Evolutionary conservation across 2,113 vertebrate species (phyloP).

Genomic region (Sciurus niger): DNA sequence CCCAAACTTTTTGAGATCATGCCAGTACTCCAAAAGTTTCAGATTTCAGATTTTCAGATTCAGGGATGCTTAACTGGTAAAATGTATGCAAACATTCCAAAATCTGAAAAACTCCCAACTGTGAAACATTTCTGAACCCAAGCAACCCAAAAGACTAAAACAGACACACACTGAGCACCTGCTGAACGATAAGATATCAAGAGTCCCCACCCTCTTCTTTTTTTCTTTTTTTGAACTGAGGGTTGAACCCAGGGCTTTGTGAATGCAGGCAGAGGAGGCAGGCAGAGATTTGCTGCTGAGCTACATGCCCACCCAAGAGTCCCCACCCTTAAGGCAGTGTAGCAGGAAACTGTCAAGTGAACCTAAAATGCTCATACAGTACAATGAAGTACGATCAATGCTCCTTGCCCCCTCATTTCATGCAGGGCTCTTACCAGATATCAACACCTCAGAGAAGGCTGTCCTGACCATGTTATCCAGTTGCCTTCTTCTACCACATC

Average conservation of each 20-base stretch:
- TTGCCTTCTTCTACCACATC: neutral
- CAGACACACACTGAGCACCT: neutral
- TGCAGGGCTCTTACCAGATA: neutral
- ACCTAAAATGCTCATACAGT: neutral
- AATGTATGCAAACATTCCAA: neutral
- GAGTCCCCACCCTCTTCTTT: neutral
- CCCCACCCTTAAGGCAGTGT: neutral
- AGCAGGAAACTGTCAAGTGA: neutral
- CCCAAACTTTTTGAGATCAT: neutral
- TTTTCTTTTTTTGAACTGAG: too few species aligned
- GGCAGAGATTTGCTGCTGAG: too few species aligned
- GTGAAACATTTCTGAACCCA: neutral
- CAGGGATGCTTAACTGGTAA: neutral
- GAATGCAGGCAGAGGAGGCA: too few species aligned
- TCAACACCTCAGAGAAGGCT: neutral
- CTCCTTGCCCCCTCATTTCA: neutral
- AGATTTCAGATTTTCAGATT: neutral
- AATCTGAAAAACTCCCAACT: neutral
- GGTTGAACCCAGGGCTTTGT: too few species aligned
- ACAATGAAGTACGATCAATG: neutral
- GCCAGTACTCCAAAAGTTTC: neutral
- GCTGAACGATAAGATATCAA: neutral
- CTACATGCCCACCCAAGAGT: too few species aligned
- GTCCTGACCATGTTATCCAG: neutral
- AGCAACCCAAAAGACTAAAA: neutral